Percentiles rank a stretch among this genome's conserved stretches.
These are phyloP conservation scores for rat (Rattus norvegicus) DNA, from an alignment of 2,113 vertebrate species.

Conservation along the genomic window DNA sequence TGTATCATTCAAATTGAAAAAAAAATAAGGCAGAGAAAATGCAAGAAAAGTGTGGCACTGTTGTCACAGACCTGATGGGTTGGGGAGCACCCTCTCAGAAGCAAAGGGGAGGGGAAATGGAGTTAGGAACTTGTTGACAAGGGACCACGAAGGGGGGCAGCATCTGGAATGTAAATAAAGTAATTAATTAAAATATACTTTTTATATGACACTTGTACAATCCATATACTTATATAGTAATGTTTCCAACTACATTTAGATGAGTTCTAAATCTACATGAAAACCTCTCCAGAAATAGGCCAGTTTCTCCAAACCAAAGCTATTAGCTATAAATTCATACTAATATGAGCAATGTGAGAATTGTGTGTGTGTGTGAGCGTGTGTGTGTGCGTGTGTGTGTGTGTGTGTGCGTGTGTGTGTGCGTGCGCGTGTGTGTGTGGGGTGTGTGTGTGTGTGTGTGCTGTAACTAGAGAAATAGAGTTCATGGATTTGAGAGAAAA, in stretches of 20 bases:
- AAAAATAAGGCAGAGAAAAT: background rate
- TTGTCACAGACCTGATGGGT: background rate
- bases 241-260: background rate
- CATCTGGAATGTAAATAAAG: too few species aligned
- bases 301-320: background rate
- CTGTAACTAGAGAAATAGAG: background rate
- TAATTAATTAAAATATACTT: background rate
- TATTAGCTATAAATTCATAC: background rate
- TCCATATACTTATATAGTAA: background rate
- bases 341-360: background rate
- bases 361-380: background rate
- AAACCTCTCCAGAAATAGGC: background rate
- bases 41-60: background rate
- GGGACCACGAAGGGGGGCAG: too few species aligned
- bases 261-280: conserved; percentile 13
- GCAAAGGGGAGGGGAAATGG: too few species aligned
- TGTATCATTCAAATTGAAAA: background rate
- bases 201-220: background rate
- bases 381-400: background rate
- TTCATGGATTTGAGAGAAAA: background rate
- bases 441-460: background rate
- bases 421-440: background rate
- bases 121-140: too few species aligned
- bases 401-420: background rate
- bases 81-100: too few species aligned